Conservation (phyloP, 2,797 vertebrate species). For the Xerus rutilus region DNA sequence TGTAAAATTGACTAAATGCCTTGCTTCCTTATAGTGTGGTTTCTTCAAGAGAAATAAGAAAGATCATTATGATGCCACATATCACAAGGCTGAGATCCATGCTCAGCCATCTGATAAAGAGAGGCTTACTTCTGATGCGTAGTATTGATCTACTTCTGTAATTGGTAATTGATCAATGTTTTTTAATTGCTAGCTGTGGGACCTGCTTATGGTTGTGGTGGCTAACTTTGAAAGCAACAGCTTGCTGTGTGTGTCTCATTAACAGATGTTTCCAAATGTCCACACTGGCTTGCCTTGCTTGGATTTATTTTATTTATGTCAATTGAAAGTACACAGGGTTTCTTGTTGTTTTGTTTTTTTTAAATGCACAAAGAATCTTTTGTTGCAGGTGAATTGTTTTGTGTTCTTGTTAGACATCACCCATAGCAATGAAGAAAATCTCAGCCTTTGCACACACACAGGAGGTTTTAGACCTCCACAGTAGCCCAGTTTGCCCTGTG, state of each 20-base stretch:
- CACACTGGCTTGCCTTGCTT: constrained; percentile 86
- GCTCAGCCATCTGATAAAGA: constrained; percentile 99
- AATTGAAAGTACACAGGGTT: constrained; percentile 69
- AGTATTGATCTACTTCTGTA: constrained; percentile 93
- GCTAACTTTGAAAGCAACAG: constrained; percentile 87
- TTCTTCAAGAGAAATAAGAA: constrained; percentile 99
- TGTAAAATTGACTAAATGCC: constrained; percentile 89
- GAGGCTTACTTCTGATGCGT: constrained; percentile 98
- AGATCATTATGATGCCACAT: constrained; percentile 96
- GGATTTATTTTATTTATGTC: constrained; percentile 79
- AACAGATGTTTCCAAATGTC: constrained; percentile 87
- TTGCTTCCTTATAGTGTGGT: constrained; percentile 98
- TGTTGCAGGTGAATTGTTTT: constrained; percentile 71
- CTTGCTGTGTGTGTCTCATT: constrained; percentile 87
- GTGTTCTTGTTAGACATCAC: constrained; percentile 1
- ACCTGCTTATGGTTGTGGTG: constrained; percentile 89
- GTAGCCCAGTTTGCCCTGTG: neutral
- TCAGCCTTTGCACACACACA: neutral
- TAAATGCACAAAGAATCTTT: constrained; percentile 44
- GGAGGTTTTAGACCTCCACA: neutral
- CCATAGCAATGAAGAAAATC: constrained; percentile 45
- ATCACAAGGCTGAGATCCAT: constrained; percentile 99
- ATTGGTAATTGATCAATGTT: constrained; percentile 93
- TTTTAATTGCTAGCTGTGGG: constrained; percentile 90
- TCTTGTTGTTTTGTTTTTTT: neutral